Percentiles rank a stretch among this genome's conserved stretches.
These are phyloP conservation scores for Patella depressa DNA, from an alignment of 2,888 invertebrate genomes.

Conservation along the genomic window DNA sequence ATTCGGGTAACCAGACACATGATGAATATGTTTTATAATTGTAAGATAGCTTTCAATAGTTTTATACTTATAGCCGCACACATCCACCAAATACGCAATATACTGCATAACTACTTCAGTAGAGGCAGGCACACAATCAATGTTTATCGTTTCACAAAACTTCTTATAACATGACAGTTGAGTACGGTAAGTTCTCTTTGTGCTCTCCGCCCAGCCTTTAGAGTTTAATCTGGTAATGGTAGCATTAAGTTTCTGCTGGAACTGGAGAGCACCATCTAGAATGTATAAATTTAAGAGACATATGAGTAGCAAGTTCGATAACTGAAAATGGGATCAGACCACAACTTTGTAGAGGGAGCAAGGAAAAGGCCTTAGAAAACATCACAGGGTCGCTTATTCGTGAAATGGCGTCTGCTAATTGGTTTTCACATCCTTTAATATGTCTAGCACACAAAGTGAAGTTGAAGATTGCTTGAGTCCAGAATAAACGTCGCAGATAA, in stretches of 20 bases:
- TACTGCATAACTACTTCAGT: background rate
- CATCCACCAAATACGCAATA: too few species aligned
- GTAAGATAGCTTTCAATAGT: too few species aligned
- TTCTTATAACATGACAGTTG: background rate
- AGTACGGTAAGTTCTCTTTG: background rate
- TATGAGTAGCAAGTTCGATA: background rate
- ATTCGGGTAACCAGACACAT: too few species aligned
- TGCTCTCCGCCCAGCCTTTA: too few species aligned
- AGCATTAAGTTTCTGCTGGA: background rate
- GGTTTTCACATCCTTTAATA: background rate
- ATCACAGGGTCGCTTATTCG: too few species aligned
- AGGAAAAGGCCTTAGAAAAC: background rate
- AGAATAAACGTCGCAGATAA: background rate
- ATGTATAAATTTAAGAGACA: background rate
- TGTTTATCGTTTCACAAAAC: background rate
- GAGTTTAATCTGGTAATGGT: too few species aligned
- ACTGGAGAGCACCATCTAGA: background rate
- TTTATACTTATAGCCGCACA: too few species aligned
- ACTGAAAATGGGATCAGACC: background rate
- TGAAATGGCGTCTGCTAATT: background rate
- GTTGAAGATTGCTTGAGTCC: background rate
- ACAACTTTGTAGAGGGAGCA: background rate
- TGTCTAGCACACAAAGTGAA: background rate
- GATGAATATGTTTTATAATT: too few species aligned
- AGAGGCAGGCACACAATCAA: background rate